Percentiles rank a stretch among this genome's conserved stretches.
phyloP scores from a whole-genome alignment of 2,113 vertebrate genomes.

The Apus apus region DNA sequence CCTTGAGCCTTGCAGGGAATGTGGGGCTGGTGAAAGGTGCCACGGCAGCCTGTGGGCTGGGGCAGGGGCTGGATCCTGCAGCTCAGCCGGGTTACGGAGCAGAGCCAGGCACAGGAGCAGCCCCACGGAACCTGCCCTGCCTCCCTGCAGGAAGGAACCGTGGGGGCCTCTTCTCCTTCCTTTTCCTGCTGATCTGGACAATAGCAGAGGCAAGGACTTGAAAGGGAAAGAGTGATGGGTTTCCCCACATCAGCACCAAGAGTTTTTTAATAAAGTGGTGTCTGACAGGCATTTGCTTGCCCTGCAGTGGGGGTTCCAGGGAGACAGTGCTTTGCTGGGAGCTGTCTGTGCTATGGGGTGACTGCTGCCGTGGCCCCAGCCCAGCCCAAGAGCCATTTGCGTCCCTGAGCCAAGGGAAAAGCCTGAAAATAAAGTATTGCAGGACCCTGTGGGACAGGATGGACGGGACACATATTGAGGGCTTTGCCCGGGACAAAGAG shows the following conservation, averaged over 20 bases:
- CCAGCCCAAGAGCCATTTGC: rapidly evolving
- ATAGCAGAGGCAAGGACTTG: background rate
- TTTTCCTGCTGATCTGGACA: background rate
- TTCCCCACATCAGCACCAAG: background rate
- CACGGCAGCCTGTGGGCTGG: no score
- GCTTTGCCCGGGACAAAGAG: background rate
- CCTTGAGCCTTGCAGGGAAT: background rate
- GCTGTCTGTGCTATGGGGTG: rapidly evolving
- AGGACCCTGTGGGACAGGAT: rapidly evolving
- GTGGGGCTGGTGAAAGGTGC: background rate
- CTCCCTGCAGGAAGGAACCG: background rate
- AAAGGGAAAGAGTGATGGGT: background rate
- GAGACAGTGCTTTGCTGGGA: background rate
- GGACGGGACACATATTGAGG: rapidly evolving
- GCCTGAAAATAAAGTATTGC: background rate
- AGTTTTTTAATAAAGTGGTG: background rate
- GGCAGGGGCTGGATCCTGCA: background rate
- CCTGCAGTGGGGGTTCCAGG: rapidly evolving
- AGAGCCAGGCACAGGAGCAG: background rate
- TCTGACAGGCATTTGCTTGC: rapidly evolving
- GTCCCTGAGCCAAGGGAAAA: background rate
- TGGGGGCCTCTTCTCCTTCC: background rate
- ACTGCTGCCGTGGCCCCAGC: background rate
- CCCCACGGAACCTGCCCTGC: background rate
- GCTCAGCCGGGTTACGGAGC: background rate